Evolutionary conservation across 2,888 invertebrate species (phyloP).

Genomic region (Dendrolimus houi): DNA sequence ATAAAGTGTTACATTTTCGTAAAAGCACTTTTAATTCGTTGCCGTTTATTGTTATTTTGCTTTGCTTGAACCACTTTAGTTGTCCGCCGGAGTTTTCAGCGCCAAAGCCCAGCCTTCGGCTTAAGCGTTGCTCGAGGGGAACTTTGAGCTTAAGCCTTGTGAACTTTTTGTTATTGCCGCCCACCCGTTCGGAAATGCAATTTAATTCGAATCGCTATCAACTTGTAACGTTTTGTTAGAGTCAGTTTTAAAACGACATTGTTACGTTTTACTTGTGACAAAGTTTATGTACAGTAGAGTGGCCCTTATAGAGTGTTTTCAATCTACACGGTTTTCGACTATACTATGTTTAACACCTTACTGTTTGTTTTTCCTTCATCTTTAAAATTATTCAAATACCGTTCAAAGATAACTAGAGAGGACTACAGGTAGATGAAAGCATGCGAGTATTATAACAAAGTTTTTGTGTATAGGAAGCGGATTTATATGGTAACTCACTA

Average conservation of each 20-base stretch:
- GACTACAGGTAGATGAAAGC: no score
- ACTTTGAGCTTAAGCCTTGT: conserved; percentile 37
- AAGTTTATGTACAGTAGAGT: no score
- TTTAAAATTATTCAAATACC: no score
- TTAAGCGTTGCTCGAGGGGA: conserved; percentile 26
- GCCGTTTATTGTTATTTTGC: not conserved
- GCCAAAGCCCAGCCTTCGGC: not conserved
- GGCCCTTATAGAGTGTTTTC: no score
- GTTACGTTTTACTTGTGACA: not conserved
- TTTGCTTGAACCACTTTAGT: not conserved
- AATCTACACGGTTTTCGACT: no score
- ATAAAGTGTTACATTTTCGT: not conserved
- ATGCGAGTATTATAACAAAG: no score
- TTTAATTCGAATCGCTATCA: conserved; percentile 30
- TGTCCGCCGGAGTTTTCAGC: not conserved
- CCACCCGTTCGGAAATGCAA: conserved; percentile 32
- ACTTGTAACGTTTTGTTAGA: conserved; percentile 14
- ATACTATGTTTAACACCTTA: no score
- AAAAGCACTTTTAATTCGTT: not conserved
- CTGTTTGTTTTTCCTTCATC: no score
- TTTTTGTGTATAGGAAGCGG: no score
- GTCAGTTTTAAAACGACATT: conserved; percentile 9
- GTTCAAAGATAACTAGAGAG: no score
- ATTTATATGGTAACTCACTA: no score
- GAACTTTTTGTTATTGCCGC: conserved; percentile 42